Base-by-base conservation (phyloP, 2,113 vertebrate species). In the Tyto alba region DNA sequence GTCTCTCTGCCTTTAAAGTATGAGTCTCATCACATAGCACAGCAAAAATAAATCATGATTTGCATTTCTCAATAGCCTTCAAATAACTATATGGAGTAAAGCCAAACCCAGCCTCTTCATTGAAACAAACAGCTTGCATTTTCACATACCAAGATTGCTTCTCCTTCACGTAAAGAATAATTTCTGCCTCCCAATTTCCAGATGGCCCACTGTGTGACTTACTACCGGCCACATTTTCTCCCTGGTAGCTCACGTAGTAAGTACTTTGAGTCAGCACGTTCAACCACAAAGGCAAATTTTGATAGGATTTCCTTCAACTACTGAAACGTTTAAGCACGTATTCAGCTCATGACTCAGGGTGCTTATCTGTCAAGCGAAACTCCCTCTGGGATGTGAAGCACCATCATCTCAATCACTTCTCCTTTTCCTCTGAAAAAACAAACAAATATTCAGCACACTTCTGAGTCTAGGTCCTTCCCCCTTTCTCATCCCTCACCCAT, bases 251-350 rank as follows among this genome's bases (percentile, higher is more conserved):
- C 97, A 97, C 80, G 52, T 95, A 97, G 83, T 80, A 50, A 89
- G 38, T 43, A 25, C 67, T 89, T 64, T 97, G 94, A 98, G 94
- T 97, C 98, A 98, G 96, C 96, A 90, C 4, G 26, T 88, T 85
- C 77, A 91, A 63, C 92, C 74, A 93, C 95, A 85, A 85, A 60
- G 81, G 52, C 23, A 71, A 82, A 90, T 73, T 91, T 68, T 64
- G 93, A 95, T 84, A 82, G 95, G 89, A 86, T 82, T 96, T 89
- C 88, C 85, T 87, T 79, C 47, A 82, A 26, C 83, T 75, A 75
- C 66, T 62, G 95, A 96, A 88, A 40, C 26, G 10, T n/a, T 85
- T 75, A 89, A 30, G 94, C 97, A 97, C 30, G 34, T 96, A 91
- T 95, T 94, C 89, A 82, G 88, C 45, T 92, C 81, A 47, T 56